Conservation (phyloP, 1,140 invertebrate species). For the Melitaea cinxia region DNA sequence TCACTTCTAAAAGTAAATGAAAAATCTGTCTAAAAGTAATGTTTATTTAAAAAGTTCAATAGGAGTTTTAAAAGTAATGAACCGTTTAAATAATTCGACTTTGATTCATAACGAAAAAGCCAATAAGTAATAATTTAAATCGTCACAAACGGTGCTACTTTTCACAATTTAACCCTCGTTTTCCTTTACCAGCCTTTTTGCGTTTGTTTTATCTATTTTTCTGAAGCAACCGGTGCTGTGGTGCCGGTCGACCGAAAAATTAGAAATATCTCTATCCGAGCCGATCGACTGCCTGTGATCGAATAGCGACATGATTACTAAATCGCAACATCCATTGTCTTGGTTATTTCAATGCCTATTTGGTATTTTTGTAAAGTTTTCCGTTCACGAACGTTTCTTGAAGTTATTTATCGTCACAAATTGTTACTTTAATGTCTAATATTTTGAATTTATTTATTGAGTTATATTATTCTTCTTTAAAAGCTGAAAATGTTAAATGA, state of each 20-base stretch:
- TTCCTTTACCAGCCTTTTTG: conserved; percentile 65
- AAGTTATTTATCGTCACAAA: no score
- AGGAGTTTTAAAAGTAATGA: not conserved
- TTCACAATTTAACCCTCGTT: conserved; percentile 48
- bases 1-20: no score
- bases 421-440: no score
- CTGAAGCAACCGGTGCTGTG: conserved; percentile 53
- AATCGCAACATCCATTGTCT: conserved; percentile 34
- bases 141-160: conserved; percentile 35
- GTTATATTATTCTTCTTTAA: no score
- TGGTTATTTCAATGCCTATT: conserved; percentile 2
- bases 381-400: no score
- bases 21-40: no score
- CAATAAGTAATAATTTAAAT: conserved; percentile 34
- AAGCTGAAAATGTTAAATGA: no score
- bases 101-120: not conserved
- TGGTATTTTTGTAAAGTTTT: no score
- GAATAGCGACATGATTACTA: conserved; percentile 35
- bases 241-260: conserved; percentile 72
- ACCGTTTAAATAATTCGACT: not conserved
- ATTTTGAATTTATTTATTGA: no score
- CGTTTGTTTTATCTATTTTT: conserved; percentile 68
- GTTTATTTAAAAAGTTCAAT: no score
- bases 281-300: conserved; percentile 43
- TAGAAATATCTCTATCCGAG: conserved; percentile 74